Evolutionary conservation across 2,113 vertebrate genomes (phyloP).

Genomic region (Lycocorax pyrrhopterus): DNA sequence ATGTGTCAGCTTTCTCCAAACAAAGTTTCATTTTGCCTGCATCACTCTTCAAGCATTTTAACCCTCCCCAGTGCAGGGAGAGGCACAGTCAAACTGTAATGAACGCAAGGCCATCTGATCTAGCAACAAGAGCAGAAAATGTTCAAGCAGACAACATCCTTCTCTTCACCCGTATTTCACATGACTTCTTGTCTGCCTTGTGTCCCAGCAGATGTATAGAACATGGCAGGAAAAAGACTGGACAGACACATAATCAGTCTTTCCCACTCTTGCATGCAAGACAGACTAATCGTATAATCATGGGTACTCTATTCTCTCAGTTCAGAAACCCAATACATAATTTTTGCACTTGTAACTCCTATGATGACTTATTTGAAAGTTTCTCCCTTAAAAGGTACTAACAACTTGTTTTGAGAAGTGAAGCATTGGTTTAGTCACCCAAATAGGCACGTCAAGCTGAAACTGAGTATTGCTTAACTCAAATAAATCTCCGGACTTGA

Average conservation of each 20-base stretch:
- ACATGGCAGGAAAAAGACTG: not conserved
- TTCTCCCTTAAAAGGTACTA: conserved; percentile 41
- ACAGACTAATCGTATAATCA: not conserved
- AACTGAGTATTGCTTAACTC: not conserved
- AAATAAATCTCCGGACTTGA: not conserved
- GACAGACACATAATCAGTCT: not conserved
- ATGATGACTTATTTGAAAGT: not conserved
- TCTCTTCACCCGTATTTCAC: not conserved
- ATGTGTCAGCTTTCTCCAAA: not conserved
- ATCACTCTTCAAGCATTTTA: not conserved
- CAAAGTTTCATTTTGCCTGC: not conserved
- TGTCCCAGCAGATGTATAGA: not conserved
- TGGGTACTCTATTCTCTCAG: not conserved
- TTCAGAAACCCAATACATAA: not conserved
- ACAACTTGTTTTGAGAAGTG: conserved; percentile 11
- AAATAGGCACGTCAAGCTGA: not conserved
- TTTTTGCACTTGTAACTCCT: not conserved
- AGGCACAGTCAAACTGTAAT: not conserved
- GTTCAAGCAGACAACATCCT: not conserved
- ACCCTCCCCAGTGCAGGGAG: not conserved
- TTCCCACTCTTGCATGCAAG: not conserved
- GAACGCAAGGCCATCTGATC: not conserved
- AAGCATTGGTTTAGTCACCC: conserved; percentile 3
- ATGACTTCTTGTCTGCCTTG: not conserved
- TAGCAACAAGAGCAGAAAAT: not conserved